phyloP scores from a whole-genome alignment of 1,140 invertebrate species.

The Rhyzopertha dominica region DNA sequence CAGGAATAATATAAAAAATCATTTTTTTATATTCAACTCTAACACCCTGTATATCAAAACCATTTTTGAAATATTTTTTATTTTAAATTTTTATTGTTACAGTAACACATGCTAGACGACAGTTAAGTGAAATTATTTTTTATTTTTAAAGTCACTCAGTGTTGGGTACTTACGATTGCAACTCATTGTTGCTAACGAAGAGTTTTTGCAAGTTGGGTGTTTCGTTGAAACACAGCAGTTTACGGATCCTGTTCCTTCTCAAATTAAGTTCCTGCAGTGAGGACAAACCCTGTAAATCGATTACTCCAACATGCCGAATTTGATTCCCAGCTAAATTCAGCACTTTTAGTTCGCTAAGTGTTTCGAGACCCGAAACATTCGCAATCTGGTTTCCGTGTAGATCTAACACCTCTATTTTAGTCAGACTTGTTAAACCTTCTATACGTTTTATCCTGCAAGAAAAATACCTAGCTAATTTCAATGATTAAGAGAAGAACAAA shows the following conservation, averaged over 20 bases:
- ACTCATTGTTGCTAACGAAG: conserved; percentile 82
- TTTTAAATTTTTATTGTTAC: too few relatives aligned
- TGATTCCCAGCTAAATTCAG: conserved; percentile 89
- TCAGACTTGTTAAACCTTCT: conserved; percentile 66
- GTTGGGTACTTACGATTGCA: conserved; percentile 64
- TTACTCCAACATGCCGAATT: conserved; percentile 65
- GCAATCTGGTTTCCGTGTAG: conserved; percentile 84
- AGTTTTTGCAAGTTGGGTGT: conserved; percentile 75
- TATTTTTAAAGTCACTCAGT: too few relatives aligned
- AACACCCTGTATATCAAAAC: too few relatives aligned
- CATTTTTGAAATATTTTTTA: too few relatives aligned
- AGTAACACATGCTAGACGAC: too few relatives aligned
- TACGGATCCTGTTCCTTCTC: conserved; percentile 75
- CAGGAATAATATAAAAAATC: too few relatives aligned
- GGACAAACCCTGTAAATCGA: conserved; percentile 69
- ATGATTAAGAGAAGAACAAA: conserved; percentile 8
- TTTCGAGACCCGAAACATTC: conserved; percentile 57
- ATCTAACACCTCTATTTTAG: conserved; percentile 82
- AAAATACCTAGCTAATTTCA: conserved; percentile 12
- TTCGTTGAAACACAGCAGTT: conserved; percentile 73
- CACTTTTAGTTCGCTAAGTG: conserved; percentile 70
- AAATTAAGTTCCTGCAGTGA: conserved; percentile 82
- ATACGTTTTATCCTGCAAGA: conserved; percentile 63
- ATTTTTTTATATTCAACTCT: too few relatives aligned
- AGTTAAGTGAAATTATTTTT: too few relatives aligned